Conservation (phyloP, 2,113 vertebrate genomes). For the Dromaius novaehollandiae region DNA sequence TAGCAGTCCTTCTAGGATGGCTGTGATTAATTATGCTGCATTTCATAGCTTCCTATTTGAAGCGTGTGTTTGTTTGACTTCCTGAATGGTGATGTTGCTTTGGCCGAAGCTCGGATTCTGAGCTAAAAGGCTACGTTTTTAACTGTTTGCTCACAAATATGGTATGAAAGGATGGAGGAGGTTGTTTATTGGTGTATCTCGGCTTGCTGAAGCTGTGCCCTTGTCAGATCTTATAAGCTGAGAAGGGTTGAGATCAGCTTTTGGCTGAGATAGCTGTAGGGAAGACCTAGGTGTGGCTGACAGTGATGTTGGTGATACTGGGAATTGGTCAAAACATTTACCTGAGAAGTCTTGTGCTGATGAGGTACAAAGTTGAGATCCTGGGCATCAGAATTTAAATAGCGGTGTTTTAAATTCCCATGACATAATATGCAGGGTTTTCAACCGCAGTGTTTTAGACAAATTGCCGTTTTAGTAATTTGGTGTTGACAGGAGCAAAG, state of each 20-base stretch:
- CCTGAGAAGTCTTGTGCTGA: neutral
- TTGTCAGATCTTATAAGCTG: neutral
- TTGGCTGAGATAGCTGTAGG: neutral
- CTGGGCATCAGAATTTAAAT: neutral
- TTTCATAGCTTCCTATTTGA: neutral
- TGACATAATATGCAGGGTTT: neutral
- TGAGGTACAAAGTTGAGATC: neutral
- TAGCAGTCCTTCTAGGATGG: neutral
- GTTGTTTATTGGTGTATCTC: accelerated
- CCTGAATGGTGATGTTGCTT: neutral
- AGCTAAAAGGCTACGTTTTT: neutral
- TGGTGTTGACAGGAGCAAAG: neutral
- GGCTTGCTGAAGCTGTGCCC: neutral
- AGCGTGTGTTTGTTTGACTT: neutral
- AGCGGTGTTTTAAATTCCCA: neutral
- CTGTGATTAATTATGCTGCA: neutral
- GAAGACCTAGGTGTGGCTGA: neutral
- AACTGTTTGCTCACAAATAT: neutral
- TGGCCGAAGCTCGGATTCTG: neutral
- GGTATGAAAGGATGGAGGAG: neutral
- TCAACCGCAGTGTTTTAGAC: neutral
- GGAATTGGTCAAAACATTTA: neutral
- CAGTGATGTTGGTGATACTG: accelerated
- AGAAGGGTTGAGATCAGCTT: neutral
- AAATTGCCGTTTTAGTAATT: neutral